Percentiles rank a stretch among this genome's conserved stretches.
These are phyloP conservation scores for Cyrtonyx montezumae DNA, from an alignment of 2,113 vertebrate genomes.

Conservation along the genomic window DNA sequence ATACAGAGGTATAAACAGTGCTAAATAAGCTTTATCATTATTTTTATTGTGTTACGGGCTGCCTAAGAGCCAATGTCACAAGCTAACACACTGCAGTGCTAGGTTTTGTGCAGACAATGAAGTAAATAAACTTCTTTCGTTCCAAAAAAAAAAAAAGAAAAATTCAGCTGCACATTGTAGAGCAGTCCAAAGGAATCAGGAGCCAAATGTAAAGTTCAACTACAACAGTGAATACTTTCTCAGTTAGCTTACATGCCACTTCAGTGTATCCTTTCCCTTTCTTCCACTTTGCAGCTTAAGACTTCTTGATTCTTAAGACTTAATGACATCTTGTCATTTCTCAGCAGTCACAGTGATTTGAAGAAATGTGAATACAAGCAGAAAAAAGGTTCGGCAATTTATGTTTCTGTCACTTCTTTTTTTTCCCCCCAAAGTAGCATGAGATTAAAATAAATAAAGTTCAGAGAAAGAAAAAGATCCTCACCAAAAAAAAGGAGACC, in stretches of 20 bases:
- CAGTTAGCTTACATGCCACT: not conserved
- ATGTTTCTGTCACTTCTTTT: not conserved
- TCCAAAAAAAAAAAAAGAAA: not conserved
- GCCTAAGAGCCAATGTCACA: not conserved
- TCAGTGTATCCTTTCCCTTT: not conserved
- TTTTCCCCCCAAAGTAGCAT: not conserved
- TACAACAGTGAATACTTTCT: not conserved
- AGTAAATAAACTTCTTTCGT: not conserved
- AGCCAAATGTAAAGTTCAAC: not conserved
- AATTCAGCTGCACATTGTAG: not conserved
- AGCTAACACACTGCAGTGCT: not conserved
- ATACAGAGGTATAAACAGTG: not conserved
- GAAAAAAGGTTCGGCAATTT: not conserved
- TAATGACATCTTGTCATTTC: not conserved
- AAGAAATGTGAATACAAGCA: slow-evolving; percentile 15
- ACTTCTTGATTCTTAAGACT: no score
- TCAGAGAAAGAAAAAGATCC: not conserved
- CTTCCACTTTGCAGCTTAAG: not conserved
- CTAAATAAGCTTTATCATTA: not conserved
- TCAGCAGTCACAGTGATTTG: not conserved
- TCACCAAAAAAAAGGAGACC: not conserved
- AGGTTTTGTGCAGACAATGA: not conserved
- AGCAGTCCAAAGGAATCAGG: not conserved
- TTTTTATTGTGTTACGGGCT: not conserved
- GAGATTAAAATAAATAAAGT: not conserved